Base-by-base conservation (phyloP, 2,113 vertebrate genomes). In the Aepyceros melampus region DNA sequence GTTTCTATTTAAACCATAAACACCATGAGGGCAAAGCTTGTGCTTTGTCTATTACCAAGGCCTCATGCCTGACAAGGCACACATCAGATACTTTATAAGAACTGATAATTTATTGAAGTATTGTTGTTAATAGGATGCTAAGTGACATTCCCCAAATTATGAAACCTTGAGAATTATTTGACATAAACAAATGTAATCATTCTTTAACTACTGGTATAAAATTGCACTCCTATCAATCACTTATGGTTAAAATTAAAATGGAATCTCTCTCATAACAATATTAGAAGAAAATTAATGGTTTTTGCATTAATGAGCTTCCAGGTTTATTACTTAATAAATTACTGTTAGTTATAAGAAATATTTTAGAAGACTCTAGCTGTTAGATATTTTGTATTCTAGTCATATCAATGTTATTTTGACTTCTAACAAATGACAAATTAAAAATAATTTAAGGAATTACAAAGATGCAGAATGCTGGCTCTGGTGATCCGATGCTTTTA, bases 271-370 rank as follows among this genome's bases (percentile, higher is more conserved):
- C 84, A 96, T 86, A 96, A 90, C 47, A 97, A 96, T 95, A 92
- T 95, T 89, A 95, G 88, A 97, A 96, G 96, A 97, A 98, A 98
- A 98, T 96, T 83, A 81, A 98, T 98, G 84, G 33, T 58, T 98
- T 98, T 97, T 97, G 56, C 71, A 94, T 98, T 97, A 98, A 97
- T 96, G 67, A 95, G 82, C n/a, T 91, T 96, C 88, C 56, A 89
- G 82, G 55, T 85, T 98, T 98, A 97, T 98, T 97, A 92, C 87
- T 97, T 97, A 98, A 97, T 97, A 98, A 94, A 94, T 96, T 97
- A 62, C 53, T 97, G 31, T 96, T 96, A 71, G 91, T 85, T 92
- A 94, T 19, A 83, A 96, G 81, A 88, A 97, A 91, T 97, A 87
- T 89, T 98, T 97, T 93, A 93, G 79, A 64, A 94, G 67, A 88